These are phyloP conservation scores for Sicus ferrugineus DNA, from an alignment of 2,888 invertebrate genomes.

Conservation along the genomic window DNA sequence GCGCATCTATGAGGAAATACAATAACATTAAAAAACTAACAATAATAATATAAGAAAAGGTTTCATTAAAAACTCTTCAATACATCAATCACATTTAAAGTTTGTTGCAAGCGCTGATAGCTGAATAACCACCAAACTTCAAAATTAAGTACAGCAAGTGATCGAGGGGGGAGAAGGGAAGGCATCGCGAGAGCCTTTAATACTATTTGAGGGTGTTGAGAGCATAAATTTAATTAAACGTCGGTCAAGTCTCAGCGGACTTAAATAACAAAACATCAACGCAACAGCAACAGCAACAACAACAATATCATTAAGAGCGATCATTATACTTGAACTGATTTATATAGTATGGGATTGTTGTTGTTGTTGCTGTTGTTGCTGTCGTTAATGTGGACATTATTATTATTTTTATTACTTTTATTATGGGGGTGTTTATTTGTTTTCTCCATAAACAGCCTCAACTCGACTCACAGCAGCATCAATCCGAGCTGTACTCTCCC, in stretches of 20 bases:
- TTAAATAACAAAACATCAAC: constrained; percentile 10
- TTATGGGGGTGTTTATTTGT: constrained; percentile 31
- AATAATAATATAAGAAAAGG: too few relatives aligned
- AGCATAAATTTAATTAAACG: constrained; percentile 5
- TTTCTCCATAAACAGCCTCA: constrained; percentile 14
- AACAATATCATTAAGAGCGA: constrained; percentile 3
- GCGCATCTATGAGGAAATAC: too few relatives aligned
- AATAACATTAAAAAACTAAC: too few relatives aligned
- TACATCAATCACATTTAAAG: background rate
- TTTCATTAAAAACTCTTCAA: background rate
- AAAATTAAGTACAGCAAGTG: background rate
- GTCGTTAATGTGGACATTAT: constrained; percentile 22
- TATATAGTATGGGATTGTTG: background rate
- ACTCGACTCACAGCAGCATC: background rate
- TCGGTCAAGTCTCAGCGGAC: background rate
- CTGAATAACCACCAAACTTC: background rate
- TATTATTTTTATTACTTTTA: constrained; percentile 26
- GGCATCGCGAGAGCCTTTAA: background rate
- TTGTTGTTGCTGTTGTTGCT: constrained; percentile 11
- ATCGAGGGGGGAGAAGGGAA: background rate
- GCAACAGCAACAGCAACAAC: background rate
- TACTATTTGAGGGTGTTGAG: background rate
- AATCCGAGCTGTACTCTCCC: background rate
- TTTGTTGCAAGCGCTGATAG: background rate
- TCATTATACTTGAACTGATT: background rate